Evolutionary conservation across 1,140 invertebrate genomes (phyloP), one percentile per base, ranked within the genome.

Genomic region (Lepidurus apus): DNA sequence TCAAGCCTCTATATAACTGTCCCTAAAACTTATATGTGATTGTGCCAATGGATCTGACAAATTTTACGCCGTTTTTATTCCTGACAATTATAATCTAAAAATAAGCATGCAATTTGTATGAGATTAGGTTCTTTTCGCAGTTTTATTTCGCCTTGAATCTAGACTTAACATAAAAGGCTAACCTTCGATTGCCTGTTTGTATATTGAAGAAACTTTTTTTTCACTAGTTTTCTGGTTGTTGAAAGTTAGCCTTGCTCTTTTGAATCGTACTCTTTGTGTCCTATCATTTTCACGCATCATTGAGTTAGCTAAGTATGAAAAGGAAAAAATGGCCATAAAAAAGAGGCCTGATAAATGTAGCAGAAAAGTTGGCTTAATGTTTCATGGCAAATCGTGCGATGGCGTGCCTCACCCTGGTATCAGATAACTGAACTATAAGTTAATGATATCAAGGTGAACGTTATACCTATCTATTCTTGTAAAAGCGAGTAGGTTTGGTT

Each of bases 31-130:
- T 65, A 65, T 11, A 65, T 65, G 53, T 65, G 53, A 65, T 65
- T 65, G 53, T 65, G 53, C 53, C 53, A 65, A 65, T 65, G 53
- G 53, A 65, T 65, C 53, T 65, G 53, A 65, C 53, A 65, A 65
- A 65, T 65, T 65, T 65, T 65, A 65, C 17, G 13, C 53, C 53
- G 21, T 65, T 65, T 7, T 5, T 65, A 65, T 65, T 65, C 17
- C 53, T 65, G 53, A 65, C 53, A 7, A n/a, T 65, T 65, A n/a
- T 65, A n/a, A n/a, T 65, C 17, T 13, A 7, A 47, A 47, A 47
- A 47, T 11, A 47, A 47, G 34, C 34, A 34, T 34, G 34, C 34
- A 34, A 34, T 34, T 34, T 34, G 34, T 34, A 34, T 34, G 34
- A 34, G 34, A 34, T 34, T 34, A 34, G 34, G 34, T 34, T 4